Conservation (phyloP, 2,888 invertebrate genomes). For the Bursaphelenchus okinawaensis region DNA sequence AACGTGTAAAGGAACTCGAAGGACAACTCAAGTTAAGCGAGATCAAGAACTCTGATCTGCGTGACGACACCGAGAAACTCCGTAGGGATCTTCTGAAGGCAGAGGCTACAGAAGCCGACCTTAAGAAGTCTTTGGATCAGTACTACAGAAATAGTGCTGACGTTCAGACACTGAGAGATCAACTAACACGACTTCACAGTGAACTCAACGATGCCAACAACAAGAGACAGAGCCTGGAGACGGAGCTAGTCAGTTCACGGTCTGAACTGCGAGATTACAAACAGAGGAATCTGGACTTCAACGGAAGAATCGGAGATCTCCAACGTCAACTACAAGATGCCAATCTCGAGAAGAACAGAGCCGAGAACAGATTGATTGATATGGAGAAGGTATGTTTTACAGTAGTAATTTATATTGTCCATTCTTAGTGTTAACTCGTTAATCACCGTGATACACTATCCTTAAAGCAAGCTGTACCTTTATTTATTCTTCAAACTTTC, state of each 20-base stretch:
- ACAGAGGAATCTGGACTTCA: constrained; percentile 46
- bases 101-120: constrained; percentile 47
- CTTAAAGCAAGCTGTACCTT: constrained; percentile 1
- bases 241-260: constrained; percentile 43
- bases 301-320: constrained; percentile 47
- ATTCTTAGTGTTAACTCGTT: too few relatives aligned
- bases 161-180: constrained; percentile 27
- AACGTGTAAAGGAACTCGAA: constrained; percentile 52
- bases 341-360: constrained; percentile 50
- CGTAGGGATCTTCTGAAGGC: constrained; percentile 48
- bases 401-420: background rate
- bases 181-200: constrained; percentile 36
- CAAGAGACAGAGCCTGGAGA: constrained; percentile 46
- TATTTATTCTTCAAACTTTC: constrained; percentile 10
- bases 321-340: constrained; percentile 54
- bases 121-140: constrained; percentile 43
- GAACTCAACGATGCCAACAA: constrained; percentile 44
- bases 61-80: constrained; percentile 48
- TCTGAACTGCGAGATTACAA: constrained; percentile 54
- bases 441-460: too few relatives aligned
- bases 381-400: constrained; percentile 45
- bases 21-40: constrained; percentile 48
- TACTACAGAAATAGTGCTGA: constrained; percentile 45
- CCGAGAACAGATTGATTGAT: constrained; percentile 46
- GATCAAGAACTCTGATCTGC: constrained; percentile 46